These are phyloP conservation scores for Nothobranchius kuhntae DNA, from an alignment of 2,113 vertebrate species.

Conservation along the genomic window DNA sequence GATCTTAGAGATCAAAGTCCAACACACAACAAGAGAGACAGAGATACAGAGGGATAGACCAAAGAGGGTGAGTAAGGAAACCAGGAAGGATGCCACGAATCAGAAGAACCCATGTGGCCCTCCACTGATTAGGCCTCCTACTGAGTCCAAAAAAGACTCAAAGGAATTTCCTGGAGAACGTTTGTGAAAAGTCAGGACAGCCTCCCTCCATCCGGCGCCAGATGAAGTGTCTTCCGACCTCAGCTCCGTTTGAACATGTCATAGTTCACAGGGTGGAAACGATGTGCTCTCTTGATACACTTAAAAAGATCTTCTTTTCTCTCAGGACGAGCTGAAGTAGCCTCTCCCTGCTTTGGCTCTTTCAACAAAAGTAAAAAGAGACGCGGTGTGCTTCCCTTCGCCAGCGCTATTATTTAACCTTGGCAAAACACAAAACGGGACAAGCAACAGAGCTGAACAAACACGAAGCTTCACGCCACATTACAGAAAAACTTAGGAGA, in stretches of 20 bases:
- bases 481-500: slow-evolving; percentile 61
- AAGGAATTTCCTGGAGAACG: slow-evolving; percentile 72
- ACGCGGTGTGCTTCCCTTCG: slow-evolving; percentile 63
- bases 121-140: slow-evolving; percentile 76
- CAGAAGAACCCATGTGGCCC: slow-evolving; percentile 72
- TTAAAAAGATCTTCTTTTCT: slow-evolving; percentile 57
- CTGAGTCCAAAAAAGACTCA: slow-evolving; percentile 70
- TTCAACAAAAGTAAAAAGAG: slow-evolving; percentile 66
- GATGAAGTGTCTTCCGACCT: slow-evolving; percentile 70
- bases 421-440: slow-evolving; percentile 71
- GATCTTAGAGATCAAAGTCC: slow-evolving; percentile 83
- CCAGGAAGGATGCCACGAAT: slow-evolving; percentile 74
- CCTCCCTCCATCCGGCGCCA: slow-evolving; percentile 54
- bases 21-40: slow-evolving; percentile 75
- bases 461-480: slow-evolving; percentile 61
- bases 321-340: slow-evolving; percentile 63
- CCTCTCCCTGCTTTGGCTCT: slow-evolving; percentile 55
- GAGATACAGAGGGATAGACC: slow-evolving; percentile 61
- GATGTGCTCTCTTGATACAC: slow-evolving; percentile 68
- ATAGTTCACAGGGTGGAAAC: slow-evolving; percentile 65
- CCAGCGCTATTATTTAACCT: slow-evolving; percentile 69
- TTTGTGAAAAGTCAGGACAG: slow-evolving; percentile 64
- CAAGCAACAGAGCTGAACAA: slow-evolving; percentile 68
- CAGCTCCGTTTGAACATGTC: slow-evolving; percentile 59
- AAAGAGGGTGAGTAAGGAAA: slow-evolving; percentile 56